Evolutionary conservation across 2,797 vertebrate genomes (phyloP).

Genomic region (Phataginus tetradactyla): DNA sequence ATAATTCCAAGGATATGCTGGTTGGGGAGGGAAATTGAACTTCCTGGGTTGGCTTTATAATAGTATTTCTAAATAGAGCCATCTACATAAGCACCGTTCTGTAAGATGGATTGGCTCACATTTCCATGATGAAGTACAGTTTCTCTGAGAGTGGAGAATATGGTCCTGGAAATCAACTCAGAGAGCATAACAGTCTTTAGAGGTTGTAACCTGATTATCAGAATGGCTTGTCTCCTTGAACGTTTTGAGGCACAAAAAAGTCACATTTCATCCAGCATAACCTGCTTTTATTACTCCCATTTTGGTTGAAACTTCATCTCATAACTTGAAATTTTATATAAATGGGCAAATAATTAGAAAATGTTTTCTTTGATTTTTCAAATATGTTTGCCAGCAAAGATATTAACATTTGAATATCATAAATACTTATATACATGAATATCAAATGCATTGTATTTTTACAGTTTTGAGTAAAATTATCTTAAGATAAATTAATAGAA

Average conservation of each 20-base stretch:
- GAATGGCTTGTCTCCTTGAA: neutral
- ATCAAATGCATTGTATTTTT: neutral
- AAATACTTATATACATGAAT: neutral
- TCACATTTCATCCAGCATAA: neutral
- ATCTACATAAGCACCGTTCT: conserved; percentile 38
- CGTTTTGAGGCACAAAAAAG: neutral
- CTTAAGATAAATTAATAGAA: neutral
- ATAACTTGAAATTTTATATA: neutral
- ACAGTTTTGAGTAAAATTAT: neutral
- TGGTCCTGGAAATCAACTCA: neutral
- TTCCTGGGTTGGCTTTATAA: conserved; percentile 54
- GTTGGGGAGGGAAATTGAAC: conserved; percentile 58
- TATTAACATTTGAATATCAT: neutral
- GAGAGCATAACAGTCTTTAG: neutral
- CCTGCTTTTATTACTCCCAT: neutral
- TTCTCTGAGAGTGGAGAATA: conserved; percentile 2
- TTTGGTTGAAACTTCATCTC: neutral
- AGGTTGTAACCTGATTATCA: conserved; percentile 2
- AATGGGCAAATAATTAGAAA: neutral
- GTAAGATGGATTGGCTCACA: neutral
- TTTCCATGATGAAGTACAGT: conserved; percentile 46
- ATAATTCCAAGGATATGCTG: conserved; percentile 60
- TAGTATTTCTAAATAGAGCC: conserved; percentile 60
- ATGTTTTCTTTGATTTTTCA: neutral
- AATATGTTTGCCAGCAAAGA: neutral